phyloP scores from a whole-genome alignment of 2,888 invertebrate species.

The Plusia festucae region DNA sequence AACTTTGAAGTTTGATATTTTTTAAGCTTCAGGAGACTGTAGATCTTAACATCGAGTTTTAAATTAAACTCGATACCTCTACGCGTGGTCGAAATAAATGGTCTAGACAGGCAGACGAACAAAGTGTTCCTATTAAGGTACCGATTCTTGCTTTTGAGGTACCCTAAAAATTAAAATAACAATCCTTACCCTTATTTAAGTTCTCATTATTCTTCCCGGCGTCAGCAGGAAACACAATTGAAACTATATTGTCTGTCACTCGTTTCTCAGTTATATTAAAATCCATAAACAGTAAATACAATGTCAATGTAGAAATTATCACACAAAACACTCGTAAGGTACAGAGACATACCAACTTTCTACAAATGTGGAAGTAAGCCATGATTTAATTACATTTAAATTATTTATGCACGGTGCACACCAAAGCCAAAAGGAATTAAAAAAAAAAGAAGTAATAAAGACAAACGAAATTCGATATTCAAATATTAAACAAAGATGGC shows the following conservation, averaged over 20 bases:
- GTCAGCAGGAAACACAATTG: not conserved
- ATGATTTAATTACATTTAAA: not conserved
- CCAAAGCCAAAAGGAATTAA: too few species aligned
- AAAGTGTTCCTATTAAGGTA: too few species aligned
- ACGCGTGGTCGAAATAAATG: too few species aligned
- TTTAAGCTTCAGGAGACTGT: too few species aligned
- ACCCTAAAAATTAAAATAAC: too few species aligned
- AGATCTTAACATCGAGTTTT: too few species aligned
- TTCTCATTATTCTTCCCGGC: not conserved
- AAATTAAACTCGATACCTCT: too few species aligned
- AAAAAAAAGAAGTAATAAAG: too few species aligned
- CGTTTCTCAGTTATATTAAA: not conserved
- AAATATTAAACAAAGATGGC: not conserved
- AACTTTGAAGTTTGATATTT: too few species aligned
- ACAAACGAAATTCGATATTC: not conserved
- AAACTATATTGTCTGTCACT: not conserved
- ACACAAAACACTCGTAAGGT: constrained; percentile 14
- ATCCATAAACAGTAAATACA: constrained; percentile 19
- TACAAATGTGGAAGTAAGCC: constrained; percentile 8
- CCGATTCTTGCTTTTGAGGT: too few species aligned
- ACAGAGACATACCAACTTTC: constrained; percentile 5
- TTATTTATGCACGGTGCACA: too few species aligned
- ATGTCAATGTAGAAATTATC: constrained; percentile 11
- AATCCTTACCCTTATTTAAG: not conserved
- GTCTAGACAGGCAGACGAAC: too few species aligned